A percentile compares a stretch with the other conserved stretches of the same genome.
These are phyloP conservation scores for Rhabdophis nuchalis DNA, from an alignment of 2,797 vertebrate species.

Conservation along the genomic window DNA sequence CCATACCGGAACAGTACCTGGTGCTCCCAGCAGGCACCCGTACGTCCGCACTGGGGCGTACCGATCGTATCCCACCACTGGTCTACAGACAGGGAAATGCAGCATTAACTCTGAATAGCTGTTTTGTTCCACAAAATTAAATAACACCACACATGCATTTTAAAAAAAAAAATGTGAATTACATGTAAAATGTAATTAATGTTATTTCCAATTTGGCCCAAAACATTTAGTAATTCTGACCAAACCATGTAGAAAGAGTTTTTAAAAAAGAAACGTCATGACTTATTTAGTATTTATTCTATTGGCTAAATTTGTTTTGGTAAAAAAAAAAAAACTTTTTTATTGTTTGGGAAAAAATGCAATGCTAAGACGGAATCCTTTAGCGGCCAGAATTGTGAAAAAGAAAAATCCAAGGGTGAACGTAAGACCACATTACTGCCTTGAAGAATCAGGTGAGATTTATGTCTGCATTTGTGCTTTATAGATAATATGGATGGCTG, in stretches of 20 bases:
- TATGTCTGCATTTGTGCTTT: not conserved
- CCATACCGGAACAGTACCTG: no score
- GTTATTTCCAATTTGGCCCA: not conserved
- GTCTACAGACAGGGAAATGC: not conserved
- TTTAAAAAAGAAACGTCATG: not conserved
- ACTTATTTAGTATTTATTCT: not conserved
- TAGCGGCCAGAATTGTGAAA: slow-evolving; percentile 36
- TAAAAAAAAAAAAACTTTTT: not conserved
- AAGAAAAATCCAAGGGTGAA: slow-evolving; percentile 39
- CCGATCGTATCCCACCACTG: no score
- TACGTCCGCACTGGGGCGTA: no score
- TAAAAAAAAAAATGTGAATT: not conserved
- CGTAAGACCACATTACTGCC: slow-evolving; percentile 9
- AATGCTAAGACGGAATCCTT: slow-evolving; percentile 42
- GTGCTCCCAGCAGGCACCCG: no score
- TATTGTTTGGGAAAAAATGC: not conserved
- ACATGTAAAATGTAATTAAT: not conserved
- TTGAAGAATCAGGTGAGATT: slow-evolving; percentile 43
- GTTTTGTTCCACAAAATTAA: not conserved
- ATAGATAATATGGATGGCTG: not conserved
- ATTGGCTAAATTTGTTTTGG: slow-evolving; percentile 5
- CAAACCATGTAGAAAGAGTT: not conserved
- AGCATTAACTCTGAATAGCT: not conserved
- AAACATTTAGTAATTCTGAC: not conserved
- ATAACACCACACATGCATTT: not conserved